These are phyloP conservation scores for Fukomys damarensis DNA, from an alignment of 2,113 vertebrate genomes.

Conservation along the genomic window DNA sequence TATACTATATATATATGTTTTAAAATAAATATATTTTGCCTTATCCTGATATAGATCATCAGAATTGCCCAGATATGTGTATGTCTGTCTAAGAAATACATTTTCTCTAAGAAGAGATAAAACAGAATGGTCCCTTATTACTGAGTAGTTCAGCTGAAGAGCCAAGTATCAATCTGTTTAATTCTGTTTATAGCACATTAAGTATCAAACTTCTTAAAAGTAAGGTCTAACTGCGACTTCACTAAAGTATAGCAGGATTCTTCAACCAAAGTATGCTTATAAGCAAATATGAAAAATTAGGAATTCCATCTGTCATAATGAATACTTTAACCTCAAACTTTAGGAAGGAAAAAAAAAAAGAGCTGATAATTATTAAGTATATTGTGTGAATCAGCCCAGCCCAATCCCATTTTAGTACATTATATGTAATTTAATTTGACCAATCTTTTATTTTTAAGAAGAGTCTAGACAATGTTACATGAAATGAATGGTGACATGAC, in stretches of 20 bases:
- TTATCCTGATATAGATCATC: not conserved
- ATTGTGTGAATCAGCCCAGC: not conserved
- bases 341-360: not conserved
- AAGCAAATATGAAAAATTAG: not conserved
- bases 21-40: not conserved
- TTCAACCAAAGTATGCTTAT: not conserved
- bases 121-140: not conserved
- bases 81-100: slow-evolving; percentile 2
- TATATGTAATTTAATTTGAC: not conserved
- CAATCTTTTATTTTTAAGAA: slow-evolving; percentile 45
- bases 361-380: not conserved
- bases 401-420: not conserved
- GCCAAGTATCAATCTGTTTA: not conserved
- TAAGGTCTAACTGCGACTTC: not conserved
- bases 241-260: not conserved
- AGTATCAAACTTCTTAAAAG: not conserved
- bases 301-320: not conserved
- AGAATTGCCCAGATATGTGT: slow-evolving; percentile 6
- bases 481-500: not conserved
- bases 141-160: slow-evolving; percentile 2
- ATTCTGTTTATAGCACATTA: not conserved
- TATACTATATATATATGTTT: not conserved
- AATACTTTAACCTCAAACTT: not conserved
- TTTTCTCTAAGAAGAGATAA: slow-evolving; percentile 29
- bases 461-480: not conserved